Evolutionary conservation across 2,113 vertebrate genomes (phyloP).

Genomic region (Bungarus multicinctus): DNA sequence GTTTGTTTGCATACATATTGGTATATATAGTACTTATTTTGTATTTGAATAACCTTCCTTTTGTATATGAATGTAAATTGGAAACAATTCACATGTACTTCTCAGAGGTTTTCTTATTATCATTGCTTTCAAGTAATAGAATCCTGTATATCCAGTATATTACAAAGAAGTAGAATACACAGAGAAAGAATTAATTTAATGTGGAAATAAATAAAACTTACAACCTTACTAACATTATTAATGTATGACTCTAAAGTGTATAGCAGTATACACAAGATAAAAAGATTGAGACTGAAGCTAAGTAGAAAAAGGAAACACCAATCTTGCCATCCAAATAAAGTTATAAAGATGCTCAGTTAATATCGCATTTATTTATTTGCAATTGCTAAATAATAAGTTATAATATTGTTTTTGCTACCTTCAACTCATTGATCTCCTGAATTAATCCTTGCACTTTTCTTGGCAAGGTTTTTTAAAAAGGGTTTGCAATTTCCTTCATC

Average conservation of each 20-base stretch:
- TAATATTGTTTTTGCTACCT: not conserved
- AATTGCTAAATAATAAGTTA: not conserved
- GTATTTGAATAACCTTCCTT: constrained; percentile 15
- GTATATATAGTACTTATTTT: not conserved
- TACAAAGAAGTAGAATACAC: not conserved
- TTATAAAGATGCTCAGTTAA: not conserved
- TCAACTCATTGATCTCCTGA: not conserved
- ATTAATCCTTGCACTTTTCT: not conserved
- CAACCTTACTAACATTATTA: not conserved
- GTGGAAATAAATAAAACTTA: not conserved
- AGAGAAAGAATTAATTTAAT: not conserved
- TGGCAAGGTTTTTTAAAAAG: not conserved
- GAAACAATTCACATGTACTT: constrained; percentile 16
- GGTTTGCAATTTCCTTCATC: not conserved
- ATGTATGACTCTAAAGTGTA: fast-evolving
- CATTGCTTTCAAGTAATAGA: constrained; percentile 8
- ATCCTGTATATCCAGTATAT: not conserved
- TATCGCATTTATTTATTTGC: not conserved
- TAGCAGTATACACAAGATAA: not conserved
- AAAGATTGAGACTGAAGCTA: not conserved
- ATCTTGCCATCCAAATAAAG: not conserved
- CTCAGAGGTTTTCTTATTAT: constrained; percentile 1
- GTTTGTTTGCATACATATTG: constrained; percentile 1
- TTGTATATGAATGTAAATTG: constrained; percentile 27
- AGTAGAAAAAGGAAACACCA: not conserved